Conservation (phyloP, 2,888 invertebrate species). For the Phyllotreta cruciferae region DNA sequence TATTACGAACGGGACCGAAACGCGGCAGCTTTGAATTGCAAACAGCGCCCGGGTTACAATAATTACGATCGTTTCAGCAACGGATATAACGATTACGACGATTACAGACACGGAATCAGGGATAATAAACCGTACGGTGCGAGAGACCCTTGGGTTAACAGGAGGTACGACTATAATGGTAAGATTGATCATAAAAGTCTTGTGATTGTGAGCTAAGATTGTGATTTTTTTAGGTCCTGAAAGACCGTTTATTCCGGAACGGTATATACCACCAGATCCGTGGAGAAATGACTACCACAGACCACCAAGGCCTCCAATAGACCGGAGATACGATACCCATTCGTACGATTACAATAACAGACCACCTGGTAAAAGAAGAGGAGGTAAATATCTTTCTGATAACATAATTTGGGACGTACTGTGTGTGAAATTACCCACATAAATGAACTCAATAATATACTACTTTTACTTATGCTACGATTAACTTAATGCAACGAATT, state of each 20-base stretch:
- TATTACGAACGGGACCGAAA: constrained; percentile 81
- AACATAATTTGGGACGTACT: constrained; percentile 52
- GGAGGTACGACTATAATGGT: constrained; percentile 38
- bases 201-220: neutral
- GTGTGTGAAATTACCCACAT: constrained; percentile 43
- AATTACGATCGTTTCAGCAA: neutral
- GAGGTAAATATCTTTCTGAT: constrained; percentile 54
- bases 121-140: constrained; percentile 14
- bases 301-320: constrained; percentile 53
- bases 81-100: constrained; percentile 29
- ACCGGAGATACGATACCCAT: constrained; percentile 40
- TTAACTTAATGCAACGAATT: constrained; percentile 6
- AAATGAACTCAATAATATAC: neutral
- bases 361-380: constrained; percentile 45
- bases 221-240: constrained; percentile 11
- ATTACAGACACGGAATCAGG: constrained; percentile 25
- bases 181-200: neutral
- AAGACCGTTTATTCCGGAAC: neutral
- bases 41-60: constrained; percentile 25
- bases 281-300: constrained; percentile 46
- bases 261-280: constrained; percentile 37
- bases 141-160: constrained; percentile 36
- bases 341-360: constrained; percentile 38
- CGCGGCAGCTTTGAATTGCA: constrained; percentile 61
- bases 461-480: neutral